Percentiles rank a stretch among this genome's conserved stretches.
phyloP scores from a whole-genome alignment of 2,113 vertebrate species.

The Montifringilla adamsi region DNA sequence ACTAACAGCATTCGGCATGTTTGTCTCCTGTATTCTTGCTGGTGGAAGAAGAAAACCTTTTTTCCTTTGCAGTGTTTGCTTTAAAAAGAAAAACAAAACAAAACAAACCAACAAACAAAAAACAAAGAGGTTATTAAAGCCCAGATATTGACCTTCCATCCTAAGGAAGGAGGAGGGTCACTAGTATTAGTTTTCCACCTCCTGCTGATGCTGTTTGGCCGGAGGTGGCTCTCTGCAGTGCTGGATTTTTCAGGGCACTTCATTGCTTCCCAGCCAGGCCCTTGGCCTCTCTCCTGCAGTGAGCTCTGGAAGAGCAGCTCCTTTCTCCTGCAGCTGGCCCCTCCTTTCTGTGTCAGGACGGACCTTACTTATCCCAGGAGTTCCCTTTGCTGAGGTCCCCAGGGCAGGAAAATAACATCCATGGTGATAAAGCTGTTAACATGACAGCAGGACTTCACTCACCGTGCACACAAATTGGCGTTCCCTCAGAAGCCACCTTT shows the following conservation, averaged over 20 bases:
- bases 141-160: background rate
- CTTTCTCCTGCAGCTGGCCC: background rate
- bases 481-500: background rate
- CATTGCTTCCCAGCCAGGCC: background rate
- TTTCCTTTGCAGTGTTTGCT: background rate
- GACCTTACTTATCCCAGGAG: background rate
- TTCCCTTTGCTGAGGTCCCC: background rate
- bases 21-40: background rate
- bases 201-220: background rate
- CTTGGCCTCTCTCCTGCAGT: background rate
- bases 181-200: background rate
- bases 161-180: background rate
- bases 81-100: background rate
- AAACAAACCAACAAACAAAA: background rate
- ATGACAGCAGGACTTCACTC: background rate
- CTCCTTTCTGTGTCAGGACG: rapidly evolving
- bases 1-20: background rate
- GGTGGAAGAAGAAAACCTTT: background rate
- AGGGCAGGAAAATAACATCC: background rate
- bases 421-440: background rate
- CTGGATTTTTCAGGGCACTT: background rate
- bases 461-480: background rate
- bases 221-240: background rate
- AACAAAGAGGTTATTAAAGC: background rate
- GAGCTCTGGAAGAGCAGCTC: background rate